Base-by-base conservation (phyloP, 1,140 invertebrate species). In the Neoseiulus cucumeris region DNA sequence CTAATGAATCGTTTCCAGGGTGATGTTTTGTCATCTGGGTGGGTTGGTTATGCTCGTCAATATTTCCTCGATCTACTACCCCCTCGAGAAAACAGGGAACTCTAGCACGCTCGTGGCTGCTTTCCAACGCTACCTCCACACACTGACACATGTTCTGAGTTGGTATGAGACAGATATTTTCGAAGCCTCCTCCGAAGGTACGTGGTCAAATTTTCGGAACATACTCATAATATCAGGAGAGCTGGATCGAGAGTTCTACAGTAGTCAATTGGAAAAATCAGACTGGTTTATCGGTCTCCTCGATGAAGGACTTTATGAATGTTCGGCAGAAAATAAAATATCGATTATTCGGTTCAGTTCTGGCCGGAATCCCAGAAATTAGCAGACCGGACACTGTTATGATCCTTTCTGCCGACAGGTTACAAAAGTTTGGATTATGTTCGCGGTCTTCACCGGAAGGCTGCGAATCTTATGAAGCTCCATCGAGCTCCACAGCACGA, bases 161-260 rank as follows among this genome's bases (percentile, higher is more conserved):
- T 59, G 51, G 51, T 59, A 59, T 9, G 51, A 59, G 51, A 59
- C 51, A 25, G 51, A 59, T 20, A 25, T 59, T 33, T 59, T 59
- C 33, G 51, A 59, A 25, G 22, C 17, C 1, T 59, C 51, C 14
- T 59, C 51, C 9, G 51, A 59, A 59, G 51, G 51, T 59, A 59
- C 14, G 9, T 2, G 17, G 14, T 39, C 4, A 39, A 9, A 39
- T 9, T 39, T 9, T n/a, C n/a, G n/a, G n/a, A n/a, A n/a, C n/a
- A n/a, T n/a, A n/a, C n/a, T n/a, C n/a, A n/a, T n/a, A n/a, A n/a
- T n/a, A n/a, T n/a, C n/a, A n/a, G n/a, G n/a, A n/a, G n/a, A n/a
- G n/a, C n/a, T n/a, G n/a, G n/a, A n/a, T n/a, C n/a, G n/a, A n/a
- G n/a, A n/a, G n/a, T n/a, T n/a, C n/a, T n/a, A n/a, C n/a, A n/a